phyloP scores from a whole-genome alignment of 2,888 invertebrate genomes.

The Catonia carolina region DNA sequence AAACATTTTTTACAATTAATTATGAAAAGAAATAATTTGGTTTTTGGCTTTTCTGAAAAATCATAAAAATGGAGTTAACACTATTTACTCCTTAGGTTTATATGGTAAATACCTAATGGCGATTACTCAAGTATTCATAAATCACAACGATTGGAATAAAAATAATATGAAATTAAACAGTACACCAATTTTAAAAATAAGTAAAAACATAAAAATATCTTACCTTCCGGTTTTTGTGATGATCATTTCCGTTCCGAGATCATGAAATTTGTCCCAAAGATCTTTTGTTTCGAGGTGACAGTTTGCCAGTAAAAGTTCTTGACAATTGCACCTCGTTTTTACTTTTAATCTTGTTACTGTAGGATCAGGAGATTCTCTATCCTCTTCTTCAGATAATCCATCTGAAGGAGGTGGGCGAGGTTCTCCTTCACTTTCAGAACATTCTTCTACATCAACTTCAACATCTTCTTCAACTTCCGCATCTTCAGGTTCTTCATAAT shows the following conservation, averaged over 20 bases:
- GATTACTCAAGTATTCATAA: no score
- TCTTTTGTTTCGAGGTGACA: slow-evolving; percentile 75
- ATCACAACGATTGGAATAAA: no score
- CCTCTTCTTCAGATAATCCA: slow-evolving; percentile 18
- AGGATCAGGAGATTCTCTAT: slow-evolving; percentile 17
- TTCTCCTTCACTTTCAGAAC: slow-evolving; percentile 56
- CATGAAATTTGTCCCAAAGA: slow-evolving; percentile 73
- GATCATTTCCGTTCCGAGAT: slow-evolving; percentile 76
- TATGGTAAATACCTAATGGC: no score
- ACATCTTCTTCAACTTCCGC: slow-evolving; percentile 56
- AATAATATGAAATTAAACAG: no score
- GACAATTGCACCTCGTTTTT: slow-evolving; percentile 54
- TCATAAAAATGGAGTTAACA: no score
- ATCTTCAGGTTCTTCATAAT: slow-evolving; percentile 47
- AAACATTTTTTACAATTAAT: no score
- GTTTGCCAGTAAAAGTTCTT: slow-evolving; percentile 56
- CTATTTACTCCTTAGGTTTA: no score
- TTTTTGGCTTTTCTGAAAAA: no score
- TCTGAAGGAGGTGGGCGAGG: slow-evolving; percentile 6
- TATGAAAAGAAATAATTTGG: no score
- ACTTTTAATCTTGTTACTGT: slow-evolving; percentile 11
- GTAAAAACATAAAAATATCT: no score
- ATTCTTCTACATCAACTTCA: slow-evolving; percentile 65
- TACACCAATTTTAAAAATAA: no score
- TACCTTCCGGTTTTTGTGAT: slow-evolving; percentile 78